Percentiles rank a stretch among this genome's conserved stretches.
Evolutionary conservation across 2,888 invertebrate genomes (phyloP).

Genomic region (Theodoxus fluviatilis): DNA sequence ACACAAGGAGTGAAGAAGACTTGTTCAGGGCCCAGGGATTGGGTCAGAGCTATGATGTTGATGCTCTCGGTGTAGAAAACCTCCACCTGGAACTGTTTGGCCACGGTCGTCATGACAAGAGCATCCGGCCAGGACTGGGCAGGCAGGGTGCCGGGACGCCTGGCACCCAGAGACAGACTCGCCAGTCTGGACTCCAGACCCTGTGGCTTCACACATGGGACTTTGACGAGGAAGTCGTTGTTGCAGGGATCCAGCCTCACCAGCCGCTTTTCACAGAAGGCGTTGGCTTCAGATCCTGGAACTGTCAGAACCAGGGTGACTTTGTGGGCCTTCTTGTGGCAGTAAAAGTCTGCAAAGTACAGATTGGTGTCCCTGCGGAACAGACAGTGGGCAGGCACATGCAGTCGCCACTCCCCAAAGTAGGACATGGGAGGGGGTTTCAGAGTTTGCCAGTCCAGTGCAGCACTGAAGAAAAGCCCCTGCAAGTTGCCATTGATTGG

Average conservation of each 20-base stretch:
- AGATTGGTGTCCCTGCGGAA: constrained; percentile 32
- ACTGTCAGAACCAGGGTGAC: constrained; percentile 52
- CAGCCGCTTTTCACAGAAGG: constrained; percentile 30
- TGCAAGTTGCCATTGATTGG: constrained; percentile 38
- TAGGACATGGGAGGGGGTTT: constrained; percentile 39
- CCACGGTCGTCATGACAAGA: too few species aligned
- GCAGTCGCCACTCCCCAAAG: constrained; percentile 32
- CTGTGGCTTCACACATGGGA: neutral
- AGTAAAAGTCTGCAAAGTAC: constrained; percentile 65
- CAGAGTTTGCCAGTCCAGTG: constrained; percentile 38
- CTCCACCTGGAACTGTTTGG: too few species aligned
- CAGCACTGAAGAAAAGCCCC: constrained; percentile 60
- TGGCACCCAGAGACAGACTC: neutral
- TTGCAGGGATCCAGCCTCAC: constrained; percentile 25
- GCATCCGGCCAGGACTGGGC: too few species aligned
- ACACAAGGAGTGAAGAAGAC: constrained; percentile 23
- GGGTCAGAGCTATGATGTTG: constrained; percentile 15
- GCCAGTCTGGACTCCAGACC: neutral
- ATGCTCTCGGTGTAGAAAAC: constrained; percentile 36
- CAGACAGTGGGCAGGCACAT: constrained; percentile 28
- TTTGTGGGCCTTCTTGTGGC: constrained; percentile 56
- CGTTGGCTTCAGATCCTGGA: constrained; percentile 19
- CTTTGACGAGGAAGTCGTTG: constrained; percentile 31
- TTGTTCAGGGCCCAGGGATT: neutral
- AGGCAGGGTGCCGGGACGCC: too few species aligned